Evolutionary conservation across 2,888 invertebrate genomes (phyloP), one percentile per base, ranked within the genome.

Genomic region (Agrotis puta): DNA sequence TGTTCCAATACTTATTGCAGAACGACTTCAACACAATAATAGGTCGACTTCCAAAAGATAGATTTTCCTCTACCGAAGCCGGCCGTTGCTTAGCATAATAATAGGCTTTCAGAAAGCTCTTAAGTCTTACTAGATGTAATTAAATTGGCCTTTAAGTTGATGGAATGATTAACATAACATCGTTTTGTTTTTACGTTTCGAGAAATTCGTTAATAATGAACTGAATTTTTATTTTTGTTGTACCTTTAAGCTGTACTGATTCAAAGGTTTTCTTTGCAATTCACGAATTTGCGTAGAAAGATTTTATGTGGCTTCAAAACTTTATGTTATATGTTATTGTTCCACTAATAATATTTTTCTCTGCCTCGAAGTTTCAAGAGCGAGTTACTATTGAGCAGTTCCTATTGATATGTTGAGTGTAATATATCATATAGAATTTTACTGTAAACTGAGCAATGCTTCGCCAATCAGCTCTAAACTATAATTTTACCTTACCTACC

Each of bases 71-170:
- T 64, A 73, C 70, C 51, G 70, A 67, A 64, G 53, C 57, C 68
- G 43, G 62, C 43, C 57, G 51, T 81, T 79, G 75, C 68, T 84
- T 85, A 75, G 82, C 85, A 84, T 85, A 79, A 81, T 79, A 84
- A 84, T 79, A 77, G 64, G 59, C 71, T 73, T 62, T 77, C 70
- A 75, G 79, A 85, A 85, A 84, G 74, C 83, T 85, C 70, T 85
- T 65, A 78, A 76, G 68, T 68, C 67, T 82, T 58, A 77, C 70
- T 76, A 65, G 68, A 57, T 66, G 69, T 85, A 83, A 83, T 82
- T 80, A 77, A 82, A 66, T 75, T 65, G 65, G 50, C 51, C 58
- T 75, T 75, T 75, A 71, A 61, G 61, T 75, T 74, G 68, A 75
- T 73, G 70, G 27, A 48, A 27, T 70, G 58, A 75, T 81, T 76